Conservation (phyloP, 2,888 invertebrate genomes). For the Troides helena region DNA sequence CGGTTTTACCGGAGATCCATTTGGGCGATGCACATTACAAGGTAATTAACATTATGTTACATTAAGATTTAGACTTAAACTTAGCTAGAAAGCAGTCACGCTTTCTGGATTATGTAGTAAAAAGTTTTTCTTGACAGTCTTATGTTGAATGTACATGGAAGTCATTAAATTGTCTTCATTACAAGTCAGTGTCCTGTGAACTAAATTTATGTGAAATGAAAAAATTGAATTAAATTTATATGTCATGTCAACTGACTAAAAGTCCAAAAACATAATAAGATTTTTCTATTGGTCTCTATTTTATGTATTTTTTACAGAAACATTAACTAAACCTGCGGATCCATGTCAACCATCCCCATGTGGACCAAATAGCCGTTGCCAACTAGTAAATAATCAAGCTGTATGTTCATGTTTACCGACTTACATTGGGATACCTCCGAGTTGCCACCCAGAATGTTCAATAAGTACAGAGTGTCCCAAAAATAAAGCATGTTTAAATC, state of each 20-base stretch:
- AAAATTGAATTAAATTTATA: too few species aligned
- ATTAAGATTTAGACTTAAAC: not conserved
- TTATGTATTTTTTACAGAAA: constrained; percentile 45
- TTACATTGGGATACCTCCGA: constrained; percentile 86
- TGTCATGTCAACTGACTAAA: too few species aligned
- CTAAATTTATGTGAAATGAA: not conserved
- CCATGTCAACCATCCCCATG: constrained; percentile 87
- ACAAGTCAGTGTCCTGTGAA: not conserved
- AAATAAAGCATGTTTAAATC: constrained; percentile 86
- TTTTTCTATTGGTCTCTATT: not conserved
- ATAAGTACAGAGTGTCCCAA: constrained; percentile 87
- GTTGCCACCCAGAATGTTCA: constrained; percentile 88
- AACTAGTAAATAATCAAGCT: constrained; percentile 85
- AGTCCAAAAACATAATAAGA: too few species aligned
- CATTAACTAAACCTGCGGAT: constrained; percentile 54
- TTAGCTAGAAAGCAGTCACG: too few species aligned
- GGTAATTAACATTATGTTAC: constrained; percentile 68
- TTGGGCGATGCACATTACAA: constrained; percentile 80
- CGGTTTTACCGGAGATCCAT: constrained; percentile 88
- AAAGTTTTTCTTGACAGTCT: not conserved
- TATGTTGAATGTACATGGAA: not conserved
- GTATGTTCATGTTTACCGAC: constrained; percentile 87
- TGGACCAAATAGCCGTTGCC: constrained; percentile 88
- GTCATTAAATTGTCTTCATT: not conserved
- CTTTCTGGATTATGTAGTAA: too few species aligned